phyloP scores from a whole-genome alignment of 2,888 invertebrate genomes.

The Sympetrum striolatum region DNA sequence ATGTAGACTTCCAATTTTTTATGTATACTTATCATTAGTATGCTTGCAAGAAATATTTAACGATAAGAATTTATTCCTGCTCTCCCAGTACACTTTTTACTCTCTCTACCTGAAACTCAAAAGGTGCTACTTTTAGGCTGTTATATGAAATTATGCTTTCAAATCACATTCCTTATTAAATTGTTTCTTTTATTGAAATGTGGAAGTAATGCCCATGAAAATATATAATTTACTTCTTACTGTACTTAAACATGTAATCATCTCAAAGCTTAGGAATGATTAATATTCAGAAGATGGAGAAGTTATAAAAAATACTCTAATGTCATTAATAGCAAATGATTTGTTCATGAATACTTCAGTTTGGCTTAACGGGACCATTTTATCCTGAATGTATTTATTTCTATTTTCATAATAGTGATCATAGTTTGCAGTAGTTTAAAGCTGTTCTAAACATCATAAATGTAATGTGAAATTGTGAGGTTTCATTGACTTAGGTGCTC shows the following conservation, averaged over 20 bases:
- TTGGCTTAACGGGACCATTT: constrained; percentile 42
- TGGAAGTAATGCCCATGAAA: constrained; percentile 4
- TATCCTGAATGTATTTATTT: constrained; percentile 31
- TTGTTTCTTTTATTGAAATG: background rate
- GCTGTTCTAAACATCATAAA: constrained; percentile 14
- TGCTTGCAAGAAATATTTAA: constrained; percentile 37
- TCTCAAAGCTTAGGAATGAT: background rate
- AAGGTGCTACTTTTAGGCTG: constrained; percentile 43
- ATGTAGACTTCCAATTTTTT: constrained; percentile 38
- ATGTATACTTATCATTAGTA: constrained; percentile 40
- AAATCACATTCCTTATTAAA: background rate
- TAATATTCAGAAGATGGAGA: background rate
- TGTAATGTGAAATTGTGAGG: constrained; percentile 40
- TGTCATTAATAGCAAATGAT: background rate
- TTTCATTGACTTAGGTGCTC: constrained; percentile 32
- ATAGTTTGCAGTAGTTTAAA: constrained; percentile 31
- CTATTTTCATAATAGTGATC: constrained; percentile 20
- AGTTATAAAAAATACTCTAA: background rate
- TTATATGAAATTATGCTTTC: constrained; percentile 36
- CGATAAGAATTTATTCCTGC: constrained; percentile 34
- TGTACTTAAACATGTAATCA: constrained; percentile 21
- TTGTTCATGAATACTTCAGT: background rate
- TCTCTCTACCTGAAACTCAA: constrained; percentile 40
- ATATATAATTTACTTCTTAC: constrained; percentile 21
- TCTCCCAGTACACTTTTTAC: constrained; percentile 34